Evolutionary conservation across 2,797 vertebrate genomes (phyloP).

Genomic region (Anguilla megastoma): DNA sequence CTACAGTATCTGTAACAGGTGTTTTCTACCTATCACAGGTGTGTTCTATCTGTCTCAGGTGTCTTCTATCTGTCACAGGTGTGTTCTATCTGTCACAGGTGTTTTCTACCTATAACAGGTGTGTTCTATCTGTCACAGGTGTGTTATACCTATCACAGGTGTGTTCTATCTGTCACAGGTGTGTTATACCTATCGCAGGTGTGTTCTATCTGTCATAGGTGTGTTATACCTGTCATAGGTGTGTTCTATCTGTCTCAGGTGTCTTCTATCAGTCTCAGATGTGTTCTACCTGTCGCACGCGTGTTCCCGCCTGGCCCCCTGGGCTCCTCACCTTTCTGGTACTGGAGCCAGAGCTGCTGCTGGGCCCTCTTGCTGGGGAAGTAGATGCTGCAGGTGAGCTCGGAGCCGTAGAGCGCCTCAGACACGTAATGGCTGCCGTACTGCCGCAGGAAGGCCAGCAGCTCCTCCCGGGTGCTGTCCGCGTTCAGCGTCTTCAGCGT

Average conservation of each 20-base stretch:
- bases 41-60: too few species aligned
- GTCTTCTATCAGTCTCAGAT: not conserved
- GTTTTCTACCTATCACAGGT: too few species aligned
- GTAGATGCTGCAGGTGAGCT: conserved; percentile 93
- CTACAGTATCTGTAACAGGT: too few species aligned
- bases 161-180: too few species aligned
- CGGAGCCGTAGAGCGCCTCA: conserved; percentile 92
- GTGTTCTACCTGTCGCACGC: not conserved
- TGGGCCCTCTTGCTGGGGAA: conserved; percentile 98
- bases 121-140: too few species aligned
- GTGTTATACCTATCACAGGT: too few species aligned
- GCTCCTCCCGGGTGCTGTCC: conserved; percentile 89
- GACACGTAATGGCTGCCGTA: conserved; percentile 94
- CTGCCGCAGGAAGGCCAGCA: conserved; percentile 87
- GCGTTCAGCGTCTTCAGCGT: conserved; percentile 90
- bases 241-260: not conserved
- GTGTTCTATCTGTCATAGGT: not conserved
- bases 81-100: too few species aligned
- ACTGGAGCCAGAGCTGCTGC: conserved; percentile 99
- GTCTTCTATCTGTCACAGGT: too few species aligned
- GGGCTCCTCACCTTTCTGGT: conserved; percentile 90
- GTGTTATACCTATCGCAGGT: too few species aligned
- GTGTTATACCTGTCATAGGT: not conserved
- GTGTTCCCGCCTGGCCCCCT: not conserved
- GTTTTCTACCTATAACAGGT: too few species aligned